phyloP scores from a whole-genome alignment of 2,113 vertebrate species.

The Oceanodroma tethys region DNA sequence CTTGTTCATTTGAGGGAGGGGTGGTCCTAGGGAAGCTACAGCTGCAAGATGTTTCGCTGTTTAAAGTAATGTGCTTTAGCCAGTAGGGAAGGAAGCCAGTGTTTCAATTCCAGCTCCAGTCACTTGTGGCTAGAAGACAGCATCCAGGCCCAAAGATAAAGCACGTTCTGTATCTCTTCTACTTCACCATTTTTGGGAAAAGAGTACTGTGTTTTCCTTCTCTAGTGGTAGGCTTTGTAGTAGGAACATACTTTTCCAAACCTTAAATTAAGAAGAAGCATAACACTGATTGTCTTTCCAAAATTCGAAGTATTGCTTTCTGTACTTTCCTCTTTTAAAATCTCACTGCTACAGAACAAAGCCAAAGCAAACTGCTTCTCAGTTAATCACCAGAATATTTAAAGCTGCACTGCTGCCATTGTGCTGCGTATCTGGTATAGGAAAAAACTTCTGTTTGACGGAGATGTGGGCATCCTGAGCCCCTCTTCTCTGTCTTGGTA shows the following conservation, averaged over 20 bases:
- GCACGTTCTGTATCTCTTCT: background rate
- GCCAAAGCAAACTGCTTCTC: background rate
- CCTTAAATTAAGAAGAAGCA: background rate
- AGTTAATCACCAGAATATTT: background rate
- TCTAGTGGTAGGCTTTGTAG: background rate
- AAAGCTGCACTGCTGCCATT: background rate
- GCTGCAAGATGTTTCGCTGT: background rate
- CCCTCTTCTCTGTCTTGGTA: background rate
- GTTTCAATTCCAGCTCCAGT: background rate
- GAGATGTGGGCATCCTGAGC: background rate
- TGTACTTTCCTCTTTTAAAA: background rate
- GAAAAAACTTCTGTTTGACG: background rate
- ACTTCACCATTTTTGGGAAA: constrained; percentile 29
- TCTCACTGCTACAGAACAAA: background rate
- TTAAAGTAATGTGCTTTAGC: background rate
- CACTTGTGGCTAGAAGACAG: background rate
- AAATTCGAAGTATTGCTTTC: background rate
- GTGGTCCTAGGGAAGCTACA: background rate
- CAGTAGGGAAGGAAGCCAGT: background rate
- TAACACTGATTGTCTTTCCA: background rate
- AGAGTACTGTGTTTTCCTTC: background rate
- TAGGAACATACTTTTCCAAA: background rate
- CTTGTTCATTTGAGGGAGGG: background rate
- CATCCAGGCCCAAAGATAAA: background rate
- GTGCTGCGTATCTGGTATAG: accelerated